These are phyloP conservation scores for Ctena decussata DNA, from an alignment of 2,888 invertebrate genomes.

Conservation along the genomic window DNA sequence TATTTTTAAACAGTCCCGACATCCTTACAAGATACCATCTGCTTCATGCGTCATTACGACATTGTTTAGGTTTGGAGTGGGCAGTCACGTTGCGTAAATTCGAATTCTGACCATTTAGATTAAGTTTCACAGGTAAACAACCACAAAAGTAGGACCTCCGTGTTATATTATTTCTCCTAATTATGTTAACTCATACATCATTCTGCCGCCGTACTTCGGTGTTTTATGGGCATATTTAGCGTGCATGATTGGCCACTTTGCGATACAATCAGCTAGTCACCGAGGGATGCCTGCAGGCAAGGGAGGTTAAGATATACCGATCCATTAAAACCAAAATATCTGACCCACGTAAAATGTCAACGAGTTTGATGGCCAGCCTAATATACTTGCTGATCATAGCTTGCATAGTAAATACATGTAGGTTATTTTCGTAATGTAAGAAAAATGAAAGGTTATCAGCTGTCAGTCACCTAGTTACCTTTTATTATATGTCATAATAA, in stretches of 20 bases:
- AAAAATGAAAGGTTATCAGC: too few relatives aligned
- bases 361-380: conserved; percentile 33
- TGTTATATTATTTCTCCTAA: not conserved
- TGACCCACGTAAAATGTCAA: conserved; percentile 39
- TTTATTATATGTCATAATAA: too few relatives aligned
- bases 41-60: too few relatives aligned
- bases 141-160: not conserved
- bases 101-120: not conserved
- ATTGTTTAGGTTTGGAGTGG: not conserved
- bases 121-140: not conserved
- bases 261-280: conserved; percentile 43
- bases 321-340: conserved; percentile 36
- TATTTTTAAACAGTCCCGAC: too few relatives aligned
- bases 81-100: not conserved
- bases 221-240: not conserved
- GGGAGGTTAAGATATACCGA: conserved; percentile 43
- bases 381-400: not conserved
- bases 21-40: too few relatives aligned
- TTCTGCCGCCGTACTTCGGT: not conserved
- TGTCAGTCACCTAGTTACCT: too few relatives aligned
- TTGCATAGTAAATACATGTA: too few relatives aligned
- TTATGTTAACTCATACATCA: not conserved
- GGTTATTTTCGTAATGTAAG: too few relatives aligned
- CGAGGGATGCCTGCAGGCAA: conserved; percentile 23
- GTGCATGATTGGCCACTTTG: conserved; percentile 47